Base-by-base conservation (phyloP, 1,140 invertebrate genomes). In the Sycophila sp. region DNA sequence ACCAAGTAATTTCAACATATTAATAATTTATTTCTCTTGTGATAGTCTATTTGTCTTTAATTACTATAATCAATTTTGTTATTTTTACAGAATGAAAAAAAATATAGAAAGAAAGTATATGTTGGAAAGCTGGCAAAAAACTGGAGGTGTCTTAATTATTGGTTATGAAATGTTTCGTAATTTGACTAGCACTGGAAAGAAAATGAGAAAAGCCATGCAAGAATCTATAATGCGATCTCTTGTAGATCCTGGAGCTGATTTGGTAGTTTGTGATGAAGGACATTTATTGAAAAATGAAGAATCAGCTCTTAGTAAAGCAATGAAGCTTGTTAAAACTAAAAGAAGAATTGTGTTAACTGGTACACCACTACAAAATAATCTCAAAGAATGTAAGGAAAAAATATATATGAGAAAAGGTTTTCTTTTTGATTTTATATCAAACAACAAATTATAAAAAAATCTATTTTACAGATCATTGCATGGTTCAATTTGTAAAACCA, bases 401-500 rank as follows among this genome's bases (percentile, higher is more conserved):
- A n/a, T n/a, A n/a, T n/a, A n/a, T n/a, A n/a, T n/a, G n/a, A n/a
- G n/a, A n/a, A n/a, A n/a, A n/a, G n/a, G n/a, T n/a, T n/a, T n/a
- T n/a, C n/a, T n/a, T n/a, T n/a, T n/a, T n/a, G n/a, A n/a, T n/a
- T n/a, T n/a, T n/a, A n/a, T n/a, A n/a, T n/a, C n/a, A n/a, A n/a
- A n/a, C n/a, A n/a, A n/a, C n/a, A n/a, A n/a, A n/a, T n/a, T n/a
- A n/a, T n/a, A n/a, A n/a, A n/a, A n/a, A n/a, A n/a, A n/a, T n/a
- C n/a, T 75, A 67, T 64, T 62, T 81, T 84, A 11, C 83, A 96
- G 90, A 98, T 88, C 96, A 98, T 83, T 96, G 95, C 80, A 99
- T 99, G 97, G 94, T 98, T 19, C 92, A 95, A 74, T 98, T 99
- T 87, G 96, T 98, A 5, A 98, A 98, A 82, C 96, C 96, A 1